Percentiles rank a stretch among this genome's conserved stretches.
phyloP scores from a whole-genome alignment of 2,888 invertebrate species.

The Coelogynopora nodosa region DNA sequence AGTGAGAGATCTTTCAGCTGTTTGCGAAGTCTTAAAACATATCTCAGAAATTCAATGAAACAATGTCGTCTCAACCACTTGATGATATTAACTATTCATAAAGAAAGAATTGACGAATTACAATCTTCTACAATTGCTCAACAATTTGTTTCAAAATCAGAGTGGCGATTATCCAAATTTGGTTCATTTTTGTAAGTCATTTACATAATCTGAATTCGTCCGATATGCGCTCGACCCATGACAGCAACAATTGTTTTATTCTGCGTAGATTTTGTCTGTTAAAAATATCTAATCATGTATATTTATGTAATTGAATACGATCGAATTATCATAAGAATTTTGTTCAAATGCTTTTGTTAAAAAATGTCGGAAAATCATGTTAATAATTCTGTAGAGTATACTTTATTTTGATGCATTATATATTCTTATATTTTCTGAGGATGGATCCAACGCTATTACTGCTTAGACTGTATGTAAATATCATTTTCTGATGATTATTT shows the following conservation, averaged over 20 bases:
- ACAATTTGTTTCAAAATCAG: not conserved
- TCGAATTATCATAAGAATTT: no score
- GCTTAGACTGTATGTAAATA: not conserved
- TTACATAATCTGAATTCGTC: not conserved
- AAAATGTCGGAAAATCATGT: not conserved
- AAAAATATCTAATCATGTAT: no score
- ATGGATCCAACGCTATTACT: not conserved
- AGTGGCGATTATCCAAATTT: not conserved
- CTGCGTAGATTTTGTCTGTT: no score
- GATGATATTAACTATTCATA: slow-evolving; percentile 10
- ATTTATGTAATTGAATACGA: no score
- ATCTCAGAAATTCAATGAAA: slow-evolving; percentile 22
- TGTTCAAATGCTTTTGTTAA: no score
- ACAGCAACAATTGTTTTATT: no score
- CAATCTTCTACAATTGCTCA: slow-evolving; percentile 23
- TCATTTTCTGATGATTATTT: no score
- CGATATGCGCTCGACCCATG: no score
- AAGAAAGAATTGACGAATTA: not conserved
- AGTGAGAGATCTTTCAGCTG: slow-evolving; percentile 15
- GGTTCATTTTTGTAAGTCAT: slow-evolving; percentile 22
- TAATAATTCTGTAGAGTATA: slow-evolving; percentile 8
- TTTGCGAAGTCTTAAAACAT: slow-evolving; percentile 3
- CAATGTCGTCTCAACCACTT: slow-evolving; percentile 19
- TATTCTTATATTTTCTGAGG: not conserved
- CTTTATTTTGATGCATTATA: not conserved